Conservation (phyloP, 2,888 invertebrate genomes). For the Crocallis elinguaria region DNA sequence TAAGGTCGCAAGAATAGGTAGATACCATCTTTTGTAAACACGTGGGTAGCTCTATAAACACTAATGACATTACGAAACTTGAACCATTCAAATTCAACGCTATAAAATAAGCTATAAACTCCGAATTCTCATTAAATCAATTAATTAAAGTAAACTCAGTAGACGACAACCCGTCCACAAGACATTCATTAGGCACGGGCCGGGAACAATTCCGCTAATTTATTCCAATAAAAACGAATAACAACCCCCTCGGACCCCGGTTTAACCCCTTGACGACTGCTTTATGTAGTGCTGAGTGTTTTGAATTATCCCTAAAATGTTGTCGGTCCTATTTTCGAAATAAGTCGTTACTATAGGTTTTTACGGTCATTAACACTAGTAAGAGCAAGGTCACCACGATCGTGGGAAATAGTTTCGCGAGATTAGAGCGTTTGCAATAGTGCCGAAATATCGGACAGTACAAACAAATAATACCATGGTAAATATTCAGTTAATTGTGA, state of each 20-base stretch:
- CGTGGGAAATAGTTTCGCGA: no score
- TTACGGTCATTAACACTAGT: no score
- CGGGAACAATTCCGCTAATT: conserved; percentile 75
- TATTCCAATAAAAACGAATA: conserved; percentile 73
- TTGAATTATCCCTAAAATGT: conserved; percentile 16
- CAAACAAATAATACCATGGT: no score
- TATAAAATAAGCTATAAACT: conserved; percentile 36
- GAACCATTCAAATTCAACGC: conserved; percentile 18
- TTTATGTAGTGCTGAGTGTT: conserved; percentile 26
- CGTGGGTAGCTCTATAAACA: not conserved
- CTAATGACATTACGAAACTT: conserved; percentile 23
- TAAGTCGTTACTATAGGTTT: no score
- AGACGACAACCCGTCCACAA: conserved; percentile 58
- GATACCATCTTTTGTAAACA: not conserved
- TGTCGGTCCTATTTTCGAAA: no score
- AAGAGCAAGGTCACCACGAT: no score
- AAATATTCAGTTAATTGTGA: no score
- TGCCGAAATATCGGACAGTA: no score
- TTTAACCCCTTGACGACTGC: conserved; percentile 39
- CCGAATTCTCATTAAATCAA: conserved; percentile 58
- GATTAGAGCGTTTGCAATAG: no score
- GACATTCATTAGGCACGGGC: conserved; percentile 72
- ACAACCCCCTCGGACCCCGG: conserved; percentile 47
- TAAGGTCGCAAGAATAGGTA: no score
- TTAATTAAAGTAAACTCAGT: conserved; percentile 67